Base-by-base conservation (phyloP, 2,888 invertebrate genomes). In the Dysmachus trigonus region DNA sequence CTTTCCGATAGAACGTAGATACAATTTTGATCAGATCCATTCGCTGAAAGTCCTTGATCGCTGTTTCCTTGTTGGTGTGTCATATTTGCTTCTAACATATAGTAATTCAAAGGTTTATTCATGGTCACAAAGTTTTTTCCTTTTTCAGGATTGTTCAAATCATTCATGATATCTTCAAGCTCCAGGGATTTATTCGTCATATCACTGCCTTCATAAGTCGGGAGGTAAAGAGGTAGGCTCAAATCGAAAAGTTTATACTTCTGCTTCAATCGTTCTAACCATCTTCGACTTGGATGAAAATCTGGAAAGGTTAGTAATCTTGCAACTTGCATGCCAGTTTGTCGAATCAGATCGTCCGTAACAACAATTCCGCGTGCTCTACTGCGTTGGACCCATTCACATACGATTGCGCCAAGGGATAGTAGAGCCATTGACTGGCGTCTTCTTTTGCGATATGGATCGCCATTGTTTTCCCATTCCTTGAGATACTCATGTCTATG, bases 401-500 rank as follows among this genome's bases (percentile, higher is more conserved):
- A 87, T 2, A 87, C 41, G 35, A 87, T 85, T n/a, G 86, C 41
- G 13, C 87, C 87, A 38, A 87, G 47, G 0, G 85, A 38, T 22
- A 86, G 38, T 22, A 87, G 82, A 3, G 47, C 72, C n/a, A 81
- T 74, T 13, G 86, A 87, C 6, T 74, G 74, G 10, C 82, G 81
- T 33, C 87, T 35, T 35, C 87, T 33, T 31, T 85, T 76, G 7
- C 86, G 83, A 10, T 82, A 53, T 1, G 87, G 87, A 76, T 87
- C 86, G 38, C 74, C 83, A 27, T 86, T 82, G 27, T 86, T 76
- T 13, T 83, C 47, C 87, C 87, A 87, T 22, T 87, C 86, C n/a
- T 71, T 47, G 27, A 85, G 33, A 27, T 87, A 87, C 51, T 86
- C 86, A 27, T 85, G 82, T 41, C 85, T 77, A 53, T 86, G 83